Evolutionary conservation across 2,888 invertebrate genomes (phyloP), one percentile per base, ranked within the genome.

Genomic region (Ophion obscuratus): DNA sequence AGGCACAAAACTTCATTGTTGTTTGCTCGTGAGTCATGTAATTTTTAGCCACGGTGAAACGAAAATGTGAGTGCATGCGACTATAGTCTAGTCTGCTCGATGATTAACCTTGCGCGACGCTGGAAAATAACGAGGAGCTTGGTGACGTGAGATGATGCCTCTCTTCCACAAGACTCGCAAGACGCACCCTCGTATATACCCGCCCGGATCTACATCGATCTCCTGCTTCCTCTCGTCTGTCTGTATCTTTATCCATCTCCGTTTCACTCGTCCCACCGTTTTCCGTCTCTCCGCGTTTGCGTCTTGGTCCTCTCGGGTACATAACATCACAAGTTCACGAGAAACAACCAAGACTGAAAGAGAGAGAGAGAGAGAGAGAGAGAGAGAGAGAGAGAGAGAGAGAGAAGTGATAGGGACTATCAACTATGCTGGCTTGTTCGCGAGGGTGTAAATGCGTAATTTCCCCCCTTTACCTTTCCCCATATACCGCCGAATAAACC

Each of bases 101-200:
- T 93, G 93, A 93, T 94, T 93, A 94, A 93, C 92, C 92, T 91
- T 91, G 91, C 92, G 91, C 91, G 93, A 93, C 93, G 90, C 89
- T 90, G 92, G 92, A 92, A 92, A 92, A 92, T 92, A 92, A 91
- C 90, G 89, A 88, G 77, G 89, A 83, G 87, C 88, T 75, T 86
- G 87, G 88, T 79, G 77, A 84, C 86, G 81, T 71, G 76, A 76
- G 73, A 80, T 83, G 83, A 82, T 78, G 71, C 74, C 68, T 70
- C 59, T 68, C 67, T 76, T 64, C 17, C 81, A 40, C 31, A 47
- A 75, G 78, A 68, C 61, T 71, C 67, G 75, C 78, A 76, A 44
- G 40, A 40, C 11, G 10, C 68, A n/a, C 44, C 47, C 76, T 66
- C 17, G 10, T 53, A 27, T 62, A 20, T 73, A 40, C 40, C 68